phyloP scores from a whole-genome alignment of 2,113 vertebrate species.

The Perca fluviatilis region DNA sequence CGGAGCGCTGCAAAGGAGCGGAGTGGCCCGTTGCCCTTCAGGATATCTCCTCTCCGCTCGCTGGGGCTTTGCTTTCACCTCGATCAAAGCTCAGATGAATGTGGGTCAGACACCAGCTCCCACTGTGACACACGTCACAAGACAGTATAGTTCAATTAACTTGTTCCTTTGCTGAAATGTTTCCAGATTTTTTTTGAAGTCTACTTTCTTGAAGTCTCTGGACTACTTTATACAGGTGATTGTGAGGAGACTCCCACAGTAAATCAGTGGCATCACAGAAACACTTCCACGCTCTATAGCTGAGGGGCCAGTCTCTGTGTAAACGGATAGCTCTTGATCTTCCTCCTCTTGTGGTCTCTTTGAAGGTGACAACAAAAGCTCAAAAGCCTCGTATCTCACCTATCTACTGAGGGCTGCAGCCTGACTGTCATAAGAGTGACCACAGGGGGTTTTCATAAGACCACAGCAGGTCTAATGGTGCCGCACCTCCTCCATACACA shows the following conservation, averaged over 20 bases:
- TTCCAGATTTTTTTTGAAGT: neutral
- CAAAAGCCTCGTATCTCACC: slow-evolving; percentile 12
- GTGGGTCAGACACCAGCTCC: neutral
- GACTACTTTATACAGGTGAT: neutral
- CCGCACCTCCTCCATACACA: neutral
- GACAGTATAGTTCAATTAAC: neutral
- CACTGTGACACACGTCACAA: neutral
- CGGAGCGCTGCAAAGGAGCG: slow-evolving; percentile 47
- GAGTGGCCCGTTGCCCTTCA: slow-evolving; percentile 49
- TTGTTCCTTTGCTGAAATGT: neutral
- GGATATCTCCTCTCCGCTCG: slow-evolving; percentile 33
- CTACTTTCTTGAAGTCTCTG: neutral
- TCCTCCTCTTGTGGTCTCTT: slow-evolving; percentile 60
- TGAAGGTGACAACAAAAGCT: slow-evolving; percentile 66
- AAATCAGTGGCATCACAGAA: slow-evolving; percentile 29
- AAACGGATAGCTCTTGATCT: slow-evolving; percentile 71
- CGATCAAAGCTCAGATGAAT: slow-evolving; percentile 45
- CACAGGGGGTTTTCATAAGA: slow-evolving; percentile 11
- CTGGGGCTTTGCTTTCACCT: slow-evolving; percentile 51
- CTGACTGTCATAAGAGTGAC: slow-evolving; percentile 12
- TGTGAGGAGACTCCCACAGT: slow-evolving; percentile 14
- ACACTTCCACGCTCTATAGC: slow-evolving; percentile 17
- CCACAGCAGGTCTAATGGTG: slow-evolving; percentile 8
- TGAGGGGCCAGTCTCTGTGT: slow-evolving; percentile 54
- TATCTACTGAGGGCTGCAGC: neutral